Evolutionary conservation across 2,888 invertebrate species (phyloP).

Genomic region (Lamellibrachia columna): DNA sequence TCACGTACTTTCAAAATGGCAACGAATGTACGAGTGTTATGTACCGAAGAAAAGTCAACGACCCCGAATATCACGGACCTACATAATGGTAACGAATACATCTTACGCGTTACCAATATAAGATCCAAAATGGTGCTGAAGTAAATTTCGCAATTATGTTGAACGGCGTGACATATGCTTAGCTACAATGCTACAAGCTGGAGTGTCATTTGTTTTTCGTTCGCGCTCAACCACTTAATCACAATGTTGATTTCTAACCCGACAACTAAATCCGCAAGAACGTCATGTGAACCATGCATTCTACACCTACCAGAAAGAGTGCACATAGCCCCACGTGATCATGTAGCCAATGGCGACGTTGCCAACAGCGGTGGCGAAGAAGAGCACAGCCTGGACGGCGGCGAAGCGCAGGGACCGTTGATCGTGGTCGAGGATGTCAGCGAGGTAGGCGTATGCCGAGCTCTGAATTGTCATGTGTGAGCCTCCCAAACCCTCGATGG

Average conservation of each 20-base stretch:
- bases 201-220: not conserved
- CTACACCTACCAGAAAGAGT: constrained; percentile 21
- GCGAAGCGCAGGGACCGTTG: constrained; percentile 23
- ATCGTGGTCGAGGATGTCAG: constrained; percentile 20
- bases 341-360: constrained; percentile 25
- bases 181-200: not conserved
- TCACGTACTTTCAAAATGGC: not conserved
- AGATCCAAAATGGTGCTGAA: no score
- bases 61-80: not conserved
- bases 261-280: not conserved
- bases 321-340: constrained; percentile 6
- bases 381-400: constrained; percentile 25
- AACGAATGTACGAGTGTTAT: not conserved
- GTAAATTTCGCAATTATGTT: no score
- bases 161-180: not conserved
- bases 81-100: not conserved
- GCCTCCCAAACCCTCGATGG: constrained; percentile 24
- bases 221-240: not conserved
- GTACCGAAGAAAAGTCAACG: not conserved
- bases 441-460: constrained; percentile 30
- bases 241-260: not conserved
- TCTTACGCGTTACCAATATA: no score
- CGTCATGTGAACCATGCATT: not conserved
- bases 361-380: constrained; percentile 23
- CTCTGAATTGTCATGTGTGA: constrained; percentile 26